Base-by-base conservation (phyloP, 2,888 invertebrate genomes). In the Drosophila subquinaria region DNA sequence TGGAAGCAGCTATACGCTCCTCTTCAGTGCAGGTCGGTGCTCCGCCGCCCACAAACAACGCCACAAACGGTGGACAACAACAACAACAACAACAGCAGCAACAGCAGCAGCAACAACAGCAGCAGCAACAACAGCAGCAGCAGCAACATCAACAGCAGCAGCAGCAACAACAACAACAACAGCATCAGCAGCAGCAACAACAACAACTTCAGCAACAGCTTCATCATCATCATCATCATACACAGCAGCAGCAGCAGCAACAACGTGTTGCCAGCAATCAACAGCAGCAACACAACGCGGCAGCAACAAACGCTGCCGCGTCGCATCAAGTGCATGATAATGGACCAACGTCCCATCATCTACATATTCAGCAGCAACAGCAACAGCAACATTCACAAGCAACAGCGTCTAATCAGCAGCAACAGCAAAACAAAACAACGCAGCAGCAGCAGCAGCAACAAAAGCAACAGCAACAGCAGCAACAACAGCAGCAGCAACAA, bases 1-100 rank as follows among this genome's bases (percentile, higher is more conserved):
- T 93, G 93, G 93, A 93, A 93, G 93, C 93, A 92, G 93, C 93
- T 90, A 92, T 93, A 90, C 93, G 93, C 90, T 92, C 93, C 90
- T 92, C 93, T 91, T 91, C 93, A 93, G 93, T 93, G 91, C 93
- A 93, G 93, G 93, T 93, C 92, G 93, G 93, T 92, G 92, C 92
- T 92, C 91, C 92, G 85, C 92, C 92, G 88, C 92, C 92, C 86
- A 89, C 92, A 88, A 86, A 76, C 67, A 84, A 82, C 86, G 69
- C 81, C 73, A 57, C 92, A 89, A 92, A 92, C 87, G 86, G 91
- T 85, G 87, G 72, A 83, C 88, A 88, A 30, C 86, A 89, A 0
- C 90, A 90, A 0, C 90, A 90, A 0, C 91, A 91, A 13, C 91
- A 91, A 0, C 84, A 89, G 0, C 89, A 87, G 2, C 90, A 90